Evolutionary conservation across 2,888 invertebrate species (phyloP), one percentile per base, ranked within the genome.

Genomic region (Melinopterus prodromus): DNA sequence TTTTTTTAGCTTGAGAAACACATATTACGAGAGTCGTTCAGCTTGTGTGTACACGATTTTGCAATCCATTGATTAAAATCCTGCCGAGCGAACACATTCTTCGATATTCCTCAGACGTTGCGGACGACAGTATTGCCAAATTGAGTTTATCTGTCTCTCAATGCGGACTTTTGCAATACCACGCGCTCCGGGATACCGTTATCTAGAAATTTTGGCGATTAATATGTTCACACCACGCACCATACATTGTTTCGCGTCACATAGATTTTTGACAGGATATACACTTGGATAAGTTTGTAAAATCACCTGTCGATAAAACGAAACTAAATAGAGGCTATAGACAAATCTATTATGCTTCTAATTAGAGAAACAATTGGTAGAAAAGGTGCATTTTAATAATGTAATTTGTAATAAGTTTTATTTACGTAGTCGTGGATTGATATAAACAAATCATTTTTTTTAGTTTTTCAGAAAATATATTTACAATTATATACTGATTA

Each of bases 81-180:
- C 12, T 7, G 53, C 53, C 53, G 53, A 53, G 53, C 5, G 53
- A 53, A 53, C 53, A 53, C 7, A 53, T 53, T 53, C 53, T 53
- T 53, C 53, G 53, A 53, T 53, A 53, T 53, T 53, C 53, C 53
- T 53, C 53, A 0, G 53, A 53, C 53, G 53, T 53, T 53, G 53
- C 53, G 12, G 53, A 53, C 53, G 53, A 53, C 53, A 1, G 53
- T 53, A 53, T 53, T 53, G 53, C 53, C 12, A 53, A 53, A 53
- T 53, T 53, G 53, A 53, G 53, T 53, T 53, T 53, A 53, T 53
- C 53, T 53, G 53, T 53, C 53, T 53, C 53, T 53, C 53, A 53
- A 53, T 53, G 12, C 53, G 7, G 9, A 53, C 7, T 53, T 53
- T 53, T 53, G 53, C 53, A 53, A 53, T 12, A 53, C 53, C 53